phyloP scores from a whole-genome alignment of 2,797 vertebrate genomes.

The Trematomus bernacchii region DNA sequence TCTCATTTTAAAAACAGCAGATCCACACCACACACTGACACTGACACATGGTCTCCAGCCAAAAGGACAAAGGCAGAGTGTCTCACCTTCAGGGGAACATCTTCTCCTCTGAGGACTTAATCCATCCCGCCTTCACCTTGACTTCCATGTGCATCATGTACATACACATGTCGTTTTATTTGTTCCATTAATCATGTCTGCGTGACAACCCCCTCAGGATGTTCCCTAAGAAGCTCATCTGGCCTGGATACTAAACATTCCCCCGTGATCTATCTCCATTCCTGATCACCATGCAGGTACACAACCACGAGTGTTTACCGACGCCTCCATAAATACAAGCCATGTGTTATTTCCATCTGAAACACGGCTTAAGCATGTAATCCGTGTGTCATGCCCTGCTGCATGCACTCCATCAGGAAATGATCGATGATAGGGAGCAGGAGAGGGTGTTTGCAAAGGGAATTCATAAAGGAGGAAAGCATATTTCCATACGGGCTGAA shows the following conservation, averaged over 20 bases:
- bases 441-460: constrained; percentile 10
- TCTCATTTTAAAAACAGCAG: too few species aligned
- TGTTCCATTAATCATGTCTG: constrained; percentile 42
- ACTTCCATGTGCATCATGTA: constrained; percentile 9
- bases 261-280: background rate
- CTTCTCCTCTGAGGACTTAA: background rate
- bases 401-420: constrained; percentile 27
- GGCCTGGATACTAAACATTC: constrained; percentile 16
- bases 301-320: constrained; percentile 1
- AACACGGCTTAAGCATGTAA: constrained; percentile 37
- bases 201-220: background rate
- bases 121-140: constrained; percentile 33
- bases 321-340: constrained; percentile 29
- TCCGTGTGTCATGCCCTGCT: constrained; percentile 11
- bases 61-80: too few species aligned
- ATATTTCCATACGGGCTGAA: background rate
- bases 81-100: background rate
- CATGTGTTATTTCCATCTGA: constrained; percentile 7
- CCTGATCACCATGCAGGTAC: background rate
- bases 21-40: too few species aligned
- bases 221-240: background rate
- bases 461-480: background rate
- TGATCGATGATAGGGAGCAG: background rate
- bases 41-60: too few species aligned
- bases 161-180: background rate